Conservation (phyloP, 2,113 vertebrate genomes). For the Coracopsis vasa region DNA sequence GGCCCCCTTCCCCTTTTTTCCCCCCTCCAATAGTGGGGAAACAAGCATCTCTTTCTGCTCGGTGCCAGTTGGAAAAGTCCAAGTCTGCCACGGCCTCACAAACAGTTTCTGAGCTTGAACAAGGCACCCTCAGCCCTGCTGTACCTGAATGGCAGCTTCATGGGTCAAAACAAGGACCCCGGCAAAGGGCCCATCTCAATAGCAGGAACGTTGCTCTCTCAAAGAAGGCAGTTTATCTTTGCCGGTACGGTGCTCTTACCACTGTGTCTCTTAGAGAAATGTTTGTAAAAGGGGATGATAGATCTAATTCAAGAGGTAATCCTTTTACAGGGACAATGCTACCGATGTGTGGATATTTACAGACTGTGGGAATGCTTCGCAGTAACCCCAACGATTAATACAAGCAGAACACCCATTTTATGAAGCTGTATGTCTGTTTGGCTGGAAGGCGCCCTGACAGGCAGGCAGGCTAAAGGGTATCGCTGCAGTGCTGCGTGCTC, state of each 20-base stretch:
- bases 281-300: neutral
- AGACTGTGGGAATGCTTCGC: neutral
- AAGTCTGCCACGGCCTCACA: constrained; percentile 65
- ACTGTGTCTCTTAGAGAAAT: constrained; percentile 10
- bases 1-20: neutral
- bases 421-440: neutral
- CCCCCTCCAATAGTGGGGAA: neutral
- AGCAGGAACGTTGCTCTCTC: constrained; percentile 18
- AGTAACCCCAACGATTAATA: neutral
- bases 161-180: neutral
- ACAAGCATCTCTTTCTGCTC: constrained; percentile 76
- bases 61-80: constrained; percentile 65
- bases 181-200: constrained; percentile 16
- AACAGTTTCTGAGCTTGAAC: constrained; percentile 33
- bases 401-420: neutral
- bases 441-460: neutral
- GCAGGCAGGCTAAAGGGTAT: neutral
- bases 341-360: neutral
- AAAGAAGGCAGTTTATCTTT: constrained; percentile 44
- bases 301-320: neutral
- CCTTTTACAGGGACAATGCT: neutral
- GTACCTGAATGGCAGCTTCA: constrained; percentile 68
- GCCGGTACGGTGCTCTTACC: neutral
- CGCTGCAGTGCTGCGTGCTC: neutral
- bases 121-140: constrained; percentile 32